Conservation (phyloP, 2,113 vertebrate species). For the Pongo abelii region DNA sequence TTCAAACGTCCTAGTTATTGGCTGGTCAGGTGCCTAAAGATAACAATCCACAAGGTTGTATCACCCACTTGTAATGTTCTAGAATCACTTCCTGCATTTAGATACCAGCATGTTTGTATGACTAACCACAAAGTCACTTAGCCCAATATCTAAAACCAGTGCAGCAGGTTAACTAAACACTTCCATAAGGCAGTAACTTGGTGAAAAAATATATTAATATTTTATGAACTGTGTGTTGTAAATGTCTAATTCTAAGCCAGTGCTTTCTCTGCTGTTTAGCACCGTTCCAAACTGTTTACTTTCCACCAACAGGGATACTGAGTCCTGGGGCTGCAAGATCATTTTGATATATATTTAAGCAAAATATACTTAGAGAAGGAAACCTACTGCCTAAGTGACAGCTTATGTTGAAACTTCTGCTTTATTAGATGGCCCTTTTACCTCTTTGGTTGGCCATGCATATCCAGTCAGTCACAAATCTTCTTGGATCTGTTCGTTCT, state of each 20-base stretch:
- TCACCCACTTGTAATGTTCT: background rate
- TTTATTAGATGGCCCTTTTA: background rate
- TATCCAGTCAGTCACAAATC: background rate
- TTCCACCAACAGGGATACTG: background rate
- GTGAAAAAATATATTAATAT: background rate
- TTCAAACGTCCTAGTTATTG: conserved; percentile 7
- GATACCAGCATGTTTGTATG: background rate
- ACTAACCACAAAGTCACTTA: background rate
- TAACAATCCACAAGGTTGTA: background rate
- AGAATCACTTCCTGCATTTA: conserved; percentile 17
- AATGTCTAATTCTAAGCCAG: background rate
- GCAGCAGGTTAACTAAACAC: background rate
- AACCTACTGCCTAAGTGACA: background rate
- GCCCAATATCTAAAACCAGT: background rate
- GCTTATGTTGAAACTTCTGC: background rate
- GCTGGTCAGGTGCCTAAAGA: background rate
- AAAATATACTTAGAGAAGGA: background rate
- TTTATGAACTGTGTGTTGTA: background rate
- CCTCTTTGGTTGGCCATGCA: background rate
- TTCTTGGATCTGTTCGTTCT: background rate
- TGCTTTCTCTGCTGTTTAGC: background rate
- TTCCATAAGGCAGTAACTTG: background rate
- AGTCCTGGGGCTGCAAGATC: background rate
- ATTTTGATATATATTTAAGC: background rate
- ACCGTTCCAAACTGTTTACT: background rate